Conservation (phyloP, 2,797 vertebrate genomes). For the Silurus aristotelis region DNA sequence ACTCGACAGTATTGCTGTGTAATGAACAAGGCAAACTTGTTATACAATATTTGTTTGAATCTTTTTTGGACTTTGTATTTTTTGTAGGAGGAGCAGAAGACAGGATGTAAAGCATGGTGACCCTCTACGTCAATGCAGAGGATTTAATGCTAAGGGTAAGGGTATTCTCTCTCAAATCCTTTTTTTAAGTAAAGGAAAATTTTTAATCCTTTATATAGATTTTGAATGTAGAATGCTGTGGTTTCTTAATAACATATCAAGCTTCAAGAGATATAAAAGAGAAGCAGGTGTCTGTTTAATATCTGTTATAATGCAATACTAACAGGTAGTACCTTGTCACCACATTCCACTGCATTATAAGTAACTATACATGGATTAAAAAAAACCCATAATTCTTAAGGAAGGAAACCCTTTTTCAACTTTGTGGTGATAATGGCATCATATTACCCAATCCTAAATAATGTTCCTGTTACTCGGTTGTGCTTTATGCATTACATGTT, state of each 20-base stretch:
- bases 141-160: slow-evolving; percentile 84
- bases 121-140: slow-evolving; percentile 82
- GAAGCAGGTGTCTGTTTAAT: background rate
- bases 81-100: slow-evolving; percentile 80
- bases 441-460: background rate
- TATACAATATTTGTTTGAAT: background rate
- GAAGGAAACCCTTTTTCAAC: background rate
- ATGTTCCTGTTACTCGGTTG: background rate
- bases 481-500: background rate
- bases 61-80: background rate
- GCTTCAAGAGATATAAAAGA: background rate
- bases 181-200: background rate
- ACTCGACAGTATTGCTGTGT: background rate
- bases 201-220: too few relatives aligned
- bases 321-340: background rate
- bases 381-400: background rate
- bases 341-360: background rate
- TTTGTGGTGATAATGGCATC: background rate
- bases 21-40: background rate
- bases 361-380: background rate
- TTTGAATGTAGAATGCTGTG: background rate
- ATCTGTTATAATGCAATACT: background rate
- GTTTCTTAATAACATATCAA: background rate
- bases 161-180: background rate
- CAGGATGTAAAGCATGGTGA: slow-evolving; percentile 86